phyloP scores from a whole-genome alignment of 2,113 vertebrate species.

The Taxidea taxus region DNA sequence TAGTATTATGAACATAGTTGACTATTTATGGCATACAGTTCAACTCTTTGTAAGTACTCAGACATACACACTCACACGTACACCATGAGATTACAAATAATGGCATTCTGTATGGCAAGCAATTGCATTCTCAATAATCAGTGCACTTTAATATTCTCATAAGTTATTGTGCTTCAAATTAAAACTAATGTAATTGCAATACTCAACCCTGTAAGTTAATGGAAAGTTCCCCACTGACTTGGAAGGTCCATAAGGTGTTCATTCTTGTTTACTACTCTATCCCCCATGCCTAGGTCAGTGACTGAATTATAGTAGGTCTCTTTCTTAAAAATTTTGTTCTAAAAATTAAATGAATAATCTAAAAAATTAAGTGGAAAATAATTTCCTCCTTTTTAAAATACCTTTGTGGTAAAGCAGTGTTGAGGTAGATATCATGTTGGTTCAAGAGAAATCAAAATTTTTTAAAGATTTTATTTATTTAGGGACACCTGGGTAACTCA shows the following conservation, averaged over 20 bases:
- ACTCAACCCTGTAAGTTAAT: background rate
- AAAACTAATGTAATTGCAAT: background rate
- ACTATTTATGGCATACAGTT: background rate
- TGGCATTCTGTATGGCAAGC: background rate
- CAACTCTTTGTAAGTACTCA: background rate
- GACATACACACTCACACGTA: background rate
- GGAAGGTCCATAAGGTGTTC: background rate
- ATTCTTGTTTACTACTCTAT: background rate
- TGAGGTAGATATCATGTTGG: background rate
- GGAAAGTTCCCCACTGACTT: background rate
- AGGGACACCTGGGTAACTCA: too few species aligned
- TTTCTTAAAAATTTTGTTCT: background rate
- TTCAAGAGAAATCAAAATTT: background rate
- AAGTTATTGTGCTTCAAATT: background rate
- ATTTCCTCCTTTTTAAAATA: background rate
- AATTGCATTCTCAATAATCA: conserved; percentile 19
- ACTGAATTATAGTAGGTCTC: background rate
- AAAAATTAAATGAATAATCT: background rate
- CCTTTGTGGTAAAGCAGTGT: background rate
- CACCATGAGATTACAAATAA: background rate
- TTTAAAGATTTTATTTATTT: background rate
- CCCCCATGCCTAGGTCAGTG: background rate
- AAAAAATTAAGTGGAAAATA: background rate
- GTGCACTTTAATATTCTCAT: background rate
- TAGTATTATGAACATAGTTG: background rate